phyloP scores from a whole-genome alignment of 2,888 invertebrate species.

The Spisula subtruncata region DNA sequence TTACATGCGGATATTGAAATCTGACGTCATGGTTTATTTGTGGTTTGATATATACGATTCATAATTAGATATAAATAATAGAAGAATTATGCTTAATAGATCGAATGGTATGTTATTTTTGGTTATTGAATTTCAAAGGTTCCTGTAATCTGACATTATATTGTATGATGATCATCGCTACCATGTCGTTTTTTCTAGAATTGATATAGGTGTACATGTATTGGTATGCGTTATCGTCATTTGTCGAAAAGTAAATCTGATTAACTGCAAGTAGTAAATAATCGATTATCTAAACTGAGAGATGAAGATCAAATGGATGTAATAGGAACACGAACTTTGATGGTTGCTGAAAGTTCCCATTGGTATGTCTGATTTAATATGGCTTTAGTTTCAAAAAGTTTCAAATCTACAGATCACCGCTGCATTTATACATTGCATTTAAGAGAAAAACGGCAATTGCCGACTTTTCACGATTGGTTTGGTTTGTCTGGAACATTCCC shows the following conservation, averaged over 20 bases:
- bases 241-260: not conserved
- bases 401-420: too few species aligned
- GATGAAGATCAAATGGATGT: not conserved
- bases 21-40: too few species aligned
- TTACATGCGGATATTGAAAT: too few species aligned
- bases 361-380: not conserved
- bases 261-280: not conserved
- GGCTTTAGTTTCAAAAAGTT: not conserved
- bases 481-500: not conserved
- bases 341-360: not conserved
- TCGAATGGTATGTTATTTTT: too few species aligned
- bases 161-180: not conserved
- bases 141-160: too few species aligned
- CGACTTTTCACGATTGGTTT: too few species aligned
- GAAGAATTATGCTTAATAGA: too few species aligned
- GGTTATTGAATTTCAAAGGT: too few species aligned
- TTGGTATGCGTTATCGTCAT: not conserved
- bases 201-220: not conserved
- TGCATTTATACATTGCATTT: too few species aligned
- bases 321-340: not conserved
- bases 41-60: too few species aligned
- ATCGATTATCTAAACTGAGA: not conserved
- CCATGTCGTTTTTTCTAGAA: not conserved
- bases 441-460: too few species aligned
- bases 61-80: too few species aligned